These are phyloP conservation scores for Cerceris ruficornis DNA, from an alignment of 2,888 invertebrate genomes.

Conservation along the genomic window DNA sequence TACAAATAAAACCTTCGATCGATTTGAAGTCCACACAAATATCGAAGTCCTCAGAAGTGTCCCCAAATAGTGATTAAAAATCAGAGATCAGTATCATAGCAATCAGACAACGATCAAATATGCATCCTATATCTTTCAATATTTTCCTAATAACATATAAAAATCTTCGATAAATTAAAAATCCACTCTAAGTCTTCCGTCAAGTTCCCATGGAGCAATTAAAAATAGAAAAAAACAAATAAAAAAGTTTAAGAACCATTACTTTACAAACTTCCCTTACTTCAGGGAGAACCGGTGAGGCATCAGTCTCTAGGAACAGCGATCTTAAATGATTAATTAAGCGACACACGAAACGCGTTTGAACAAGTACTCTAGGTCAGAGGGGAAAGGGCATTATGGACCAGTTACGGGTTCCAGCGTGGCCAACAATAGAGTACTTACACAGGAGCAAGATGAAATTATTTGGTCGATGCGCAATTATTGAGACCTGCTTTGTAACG, in stretches of 20 bases:
- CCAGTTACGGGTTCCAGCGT: constrained; percentile 35
- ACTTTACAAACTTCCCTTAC: background rate
- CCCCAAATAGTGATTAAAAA: no score
- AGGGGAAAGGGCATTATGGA: constrained; percentile 30
- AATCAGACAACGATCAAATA: no score
- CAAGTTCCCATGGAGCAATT: background rate
- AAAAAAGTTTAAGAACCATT: background rate
- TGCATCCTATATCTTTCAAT: no score
- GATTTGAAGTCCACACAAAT: no score
- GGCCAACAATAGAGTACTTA: constrained; percentile 50
- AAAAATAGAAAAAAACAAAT: background rate
- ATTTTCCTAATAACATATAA: no score
- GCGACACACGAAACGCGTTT: constrained; percentile 52
- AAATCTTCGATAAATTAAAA: no score
- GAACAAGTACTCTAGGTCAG: constrained; percentile 51
- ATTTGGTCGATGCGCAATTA: constrained; percentile 68
- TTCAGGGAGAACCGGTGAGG: background rate
- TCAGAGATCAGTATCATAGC: no score
- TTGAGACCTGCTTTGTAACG: constrained; percentile 66
- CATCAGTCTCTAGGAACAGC: constrained; percentile 30
- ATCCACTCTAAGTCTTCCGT: no score
- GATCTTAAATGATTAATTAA: constrained; percentile 65
- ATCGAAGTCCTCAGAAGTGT: no score
- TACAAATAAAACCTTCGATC: no score
- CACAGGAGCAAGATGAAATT: constrained; percentile 59